Base-by-base conservation (phyloP, 2,797 vertebrate species). In the Anguilla anguilla region DNA sequence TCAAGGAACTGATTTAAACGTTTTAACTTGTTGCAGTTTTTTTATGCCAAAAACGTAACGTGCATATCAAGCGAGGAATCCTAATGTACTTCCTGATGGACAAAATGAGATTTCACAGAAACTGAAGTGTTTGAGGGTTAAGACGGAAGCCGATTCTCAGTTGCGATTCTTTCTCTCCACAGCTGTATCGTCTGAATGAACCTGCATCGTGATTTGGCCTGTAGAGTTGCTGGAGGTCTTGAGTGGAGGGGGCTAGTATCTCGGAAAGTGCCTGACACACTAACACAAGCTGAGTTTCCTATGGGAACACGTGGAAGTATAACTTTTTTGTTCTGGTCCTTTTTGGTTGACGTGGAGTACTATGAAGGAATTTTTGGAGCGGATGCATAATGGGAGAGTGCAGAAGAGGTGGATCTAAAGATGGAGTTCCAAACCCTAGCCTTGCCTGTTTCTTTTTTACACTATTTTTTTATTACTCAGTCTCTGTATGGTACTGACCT, bases 251-350 rank as follows among this genome's bases (percentile, higher is more conserved):
- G 84, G 87, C 95, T 96, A 93, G 96, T 95, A 97, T 97, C 96
- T 98, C 97, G 97, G 98, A 98, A 99, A 99, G 98, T 99, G 98
- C 98, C 98, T 99, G 97, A 98, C 97, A 97, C 96, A 96, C 96
- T 96, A 96, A 97, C 96, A 94, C 88, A 96, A 94, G 95, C 96
- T 95, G 95, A 94, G 93, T 96, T 96, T 96, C 96, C 96, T 95
- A 95, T 97, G 96, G 95, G 96, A 97, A 97, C 96, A 96, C 85
- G 94, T 94, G 93, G 96, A 96, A 96, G 96, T 96, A 96, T 51
- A 96, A 96, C 95, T 96, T 96, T 87, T 88, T 96, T 96, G 95
- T 96, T 96, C 95, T 97, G 96, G 95, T 97, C 95, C 93, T 96
- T 96, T 96, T 96, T 96, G 96, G 96, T 96, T 94, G 94, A 96